A percentile compares a stretch with the other conserved stretches of the same genome.
Conservation (phyloP, 2,113 vertebrate genomes). For the Struthio camelus region DNA sequence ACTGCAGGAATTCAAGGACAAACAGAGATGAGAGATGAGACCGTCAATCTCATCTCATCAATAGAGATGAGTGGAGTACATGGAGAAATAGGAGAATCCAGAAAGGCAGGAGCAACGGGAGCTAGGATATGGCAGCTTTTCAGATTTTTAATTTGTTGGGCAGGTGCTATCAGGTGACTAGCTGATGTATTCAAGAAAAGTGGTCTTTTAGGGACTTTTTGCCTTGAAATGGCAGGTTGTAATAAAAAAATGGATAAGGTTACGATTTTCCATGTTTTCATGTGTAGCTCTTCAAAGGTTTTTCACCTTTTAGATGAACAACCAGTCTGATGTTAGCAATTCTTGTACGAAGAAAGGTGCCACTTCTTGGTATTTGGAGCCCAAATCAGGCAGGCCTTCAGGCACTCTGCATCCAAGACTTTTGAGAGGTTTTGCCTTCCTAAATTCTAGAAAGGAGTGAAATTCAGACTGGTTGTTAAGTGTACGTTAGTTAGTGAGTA, state of each 20-base stretch:
- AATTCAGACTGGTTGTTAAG: not conserved
- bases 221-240: not conserved
- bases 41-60: no score
- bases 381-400: not conserved
- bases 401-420: not conserved
- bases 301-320: not conserved
- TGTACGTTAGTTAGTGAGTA: not conserved
- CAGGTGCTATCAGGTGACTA: not conserved
- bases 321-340: not conserved
- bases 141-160: not conserved
- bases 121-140: fast-evolving
- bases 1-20: not conserved
- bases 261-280: not conserved
- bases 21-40: not conserved
- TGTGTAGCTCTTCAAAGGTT: not conserved
- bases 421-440: not conserved
- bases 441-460: not conserved
- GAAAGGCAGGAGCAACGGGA: not conserved
- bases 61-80: no score
- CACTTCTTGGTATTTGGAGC: not conserved
- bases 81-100: not conserved
- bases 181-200: not conserved
- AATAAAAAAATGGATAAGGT: not conserved
- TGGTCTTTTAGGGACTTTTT: not conserved
- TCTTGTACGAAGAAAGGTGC: not conserved